Conservation (phyloP, 53 echinoderm and acorn worm species). For the Patiria pectinifera region DNA sequence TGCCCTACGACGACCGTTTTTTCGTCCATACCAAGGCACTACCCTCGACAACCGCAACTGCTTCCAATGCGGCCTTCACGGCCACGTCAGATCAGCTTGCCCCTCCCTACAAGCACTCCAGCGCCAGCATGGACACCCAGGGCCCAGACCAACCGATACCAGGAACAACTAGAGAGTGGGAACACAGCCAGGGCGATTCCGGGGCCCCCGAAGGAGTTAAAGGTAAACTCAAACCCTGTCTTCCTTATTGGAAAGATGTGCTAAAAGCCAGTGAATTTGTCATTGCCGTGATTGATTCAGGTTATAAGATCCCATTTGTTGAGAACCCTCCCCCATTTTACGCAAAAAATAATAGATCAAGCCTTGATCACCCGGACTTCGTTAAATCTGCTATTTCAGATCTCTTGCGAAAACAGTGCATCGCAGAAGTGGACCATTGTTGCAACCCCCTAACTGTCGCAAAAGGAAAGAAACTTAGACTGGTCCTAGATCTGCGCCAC, state of each 20-base stretch:
- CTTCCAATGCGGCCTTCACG: conserved; percentile 57
- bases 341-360: conserved; percentile 43
- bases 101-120: conserved; percentile 7
- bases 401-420: not conserved
- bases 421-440: not conserved
- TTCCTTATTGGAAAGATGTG: conserved; percentile 36
- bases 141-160: conserved; percentile 19
- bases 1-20: not conserved
- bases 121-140: conserved; percentile 4
- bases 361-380: conserved; percentile 13
- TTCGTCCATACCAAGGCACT: not conserved
- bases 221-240: conserved; percentile 54
- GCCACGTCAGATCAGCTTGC: conserved; percentile 39
- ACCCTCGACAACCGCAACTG: conserved; percentile 37
- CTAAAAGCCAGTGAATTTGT: conserved; percentile 44
- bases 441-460: conserved; percentile 23
- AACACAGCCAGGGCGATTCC: not conserved
- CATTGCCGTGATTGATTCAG: conserved; percentile 21
- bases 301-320: conserved; percentile 47
- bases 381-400: conserved; percentile 4
- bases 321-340: conserved; percentile 8
- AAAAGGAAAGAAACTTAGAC: conserved; percentile 14
- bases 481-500: conserved; percentile 19
- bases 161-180: conserved; percentile 28
- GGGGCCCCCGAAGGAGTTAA: conserved; percentile 28